Base-by-base conservation (phyloP, 1,140 invertebrate species). In the Diuraphis noxia region DNA sequence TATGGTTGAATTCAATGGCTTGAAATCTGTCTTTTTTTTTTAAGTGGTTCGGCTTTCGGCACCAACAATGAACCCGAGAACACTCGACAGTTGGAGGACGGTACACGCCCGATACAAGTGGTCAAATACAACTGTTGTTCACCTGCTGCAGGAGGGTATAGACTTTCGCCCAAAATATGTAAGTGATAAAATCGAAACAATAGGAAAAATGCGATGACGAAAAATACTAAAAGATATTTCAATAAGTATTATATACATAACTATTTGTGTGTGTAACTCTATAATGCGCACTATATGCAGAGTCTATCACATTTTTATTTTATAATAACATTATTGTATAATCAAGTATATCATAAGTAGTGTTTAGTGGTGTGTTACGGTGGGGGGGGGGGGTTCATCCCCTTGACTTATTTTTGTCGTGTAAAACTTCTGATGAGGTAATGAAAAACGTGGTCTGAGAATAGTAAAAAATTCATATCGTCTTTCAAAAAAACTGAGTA, bases 91-190 rank as follows among this genome's bases (percentile, higher is more conserved):
- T 72, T 9, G 84, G 84, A 49, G 41, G 84, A 49, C 84, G 84
- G 84, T n/a, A n/a, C 84, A 49, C 84, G 43, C 84, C 43, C 34
- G 41, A 6, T 72, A 21, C 84, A 23, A 86, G 84, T 86, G 40
- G 84, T 85, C 43, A 49, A 49, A 86, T 49, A 36, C 30, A 30
- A 43, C 84, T 10, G 41, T 46, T 34, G n/a, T 34, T 30, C 41
- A n/a, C 36, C 36, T 79, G 79, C 79, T 40, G 38, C 84, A 86
- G 43, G 46, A 49, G 17, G 43, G 49, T 86, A 84, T 21, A 34
- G n/a, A 86, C 84, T 86, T 86, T 86, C 84, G n/a, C 84, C 84
- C 41, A 86, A 86, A 86, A 86, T 86, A 86, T 86, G 84, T 86
- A 10, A 36, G 43, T 9, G n/a, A 49, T 36, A 49, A 46, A 86